Evolutionary conservation across 2,888 invertebrate species (phyloP).

Genomic region (Trichogramma evanescens): DNA sequence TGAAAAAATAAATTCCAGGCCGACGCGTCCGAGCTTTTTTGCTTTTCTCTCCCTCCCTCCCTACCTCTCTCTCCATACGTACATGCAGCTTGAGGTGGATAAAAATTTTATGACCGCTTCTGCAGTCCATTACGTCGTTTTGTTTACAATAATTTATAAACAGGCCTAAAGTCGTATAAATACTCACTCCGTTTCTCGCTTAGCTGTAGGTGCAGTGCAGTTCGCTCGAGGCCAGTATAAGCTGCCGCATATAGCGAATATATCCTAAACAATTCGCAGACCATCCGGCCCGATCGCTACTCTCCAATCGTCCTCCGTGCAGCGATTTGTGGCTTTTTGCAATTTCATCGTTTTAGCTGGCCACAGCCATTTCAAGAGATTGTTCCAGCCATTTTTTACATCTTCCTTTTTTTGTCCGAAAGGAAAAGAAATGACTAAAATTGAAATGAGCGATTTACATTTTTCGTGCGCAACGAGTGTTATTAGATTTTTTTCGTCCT

Average conservation of each 20-base stretch:
- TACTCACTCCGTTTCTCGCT: conserved; percentile 17
- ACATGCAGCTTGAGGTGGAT: conserved; percentile 18
- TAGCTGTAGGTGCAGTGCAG: neutral
- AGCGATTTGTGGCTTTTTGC: neutral
- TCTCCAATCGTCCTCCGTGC: no score
- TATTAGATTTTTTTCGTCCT: no score
- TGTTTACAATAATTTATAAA: conserved; percentile 45
- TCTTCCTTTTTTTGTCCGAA: no score
- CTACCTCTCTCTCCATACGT: neutral
- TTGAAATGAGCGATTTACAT: no score
- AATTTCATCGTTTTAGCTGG: neutral
- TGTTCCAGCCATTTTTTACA: no score
- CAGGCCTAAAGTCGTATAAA: conserved; percentile 40
- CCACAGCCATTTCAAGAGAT: no score
- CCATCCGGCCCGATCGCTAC: no score
- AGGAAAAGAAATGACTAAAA: no score
- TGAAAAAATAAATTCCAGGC: no score
- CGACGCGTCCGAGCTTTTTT: neutral
- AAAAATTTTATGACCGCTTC: conserved; percentile 41
- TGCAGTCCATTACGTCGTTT: conserved; percentile 45
- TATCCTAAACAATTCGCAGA: neutral
- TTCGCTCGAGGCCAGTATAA: conserved; percentile 3
- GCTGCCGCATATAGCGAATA: neutral
- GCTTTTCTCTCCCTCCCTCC: neutral
- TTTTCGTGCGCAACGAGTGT: no score